Conservation (phyloP, 2,888 invertebrate species). For the Drosophila putrida region DNA sequence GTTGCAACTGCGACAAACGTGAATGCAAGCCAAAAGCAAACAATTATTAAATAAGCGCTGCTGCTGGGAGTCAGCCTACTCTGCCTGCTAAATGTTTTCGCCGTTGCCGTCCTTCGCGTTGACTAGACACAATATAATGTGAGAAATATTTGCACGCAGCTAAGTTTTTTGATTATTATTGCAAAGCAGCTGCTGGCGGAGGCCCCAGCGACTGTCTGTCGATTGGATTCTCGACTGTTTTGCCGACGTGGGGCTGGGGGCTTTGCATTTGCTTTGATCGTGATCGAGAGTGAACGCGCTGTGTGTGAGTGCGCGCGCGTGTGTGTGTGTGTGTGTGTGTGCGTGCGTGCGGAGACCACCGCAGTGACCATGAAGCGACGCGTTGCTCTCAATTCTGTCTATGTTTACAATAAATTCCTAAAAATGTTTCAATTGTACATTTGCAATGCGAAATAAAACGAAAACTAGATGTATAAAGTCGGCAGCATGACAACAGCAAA, state of each 20-base stretch:
- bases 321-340: constrained; percentile 1
- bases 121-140: constrained; percentile 30
- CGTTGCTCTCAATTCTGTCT: constrained; percentile 64
- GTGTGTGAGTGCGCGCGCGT: constrained; percentile 6
- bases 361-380: constrained; percentile 71
- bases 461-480: constrained; percentile 11
- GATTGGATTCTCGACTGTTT: constrained; percentile 14
- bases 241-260: constrained; percentile 45
- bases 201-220: constrained; percentile 16
- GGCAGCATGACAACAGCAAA: constrained; percentile 33
- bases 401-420: constrained; percentile 71
- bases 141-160: constrained; percentile 39
- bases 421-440: constrained; percentile 54
- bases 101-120: constrained; percentile 34
- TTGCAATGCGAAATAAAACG: constrained; percentile 43
- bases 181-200: constrained; percentile 47
- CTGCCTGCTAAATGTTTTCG: constrained; percentile 21
- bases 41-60: constrained; percentile 74
- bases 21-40: constrained; percentile 65
- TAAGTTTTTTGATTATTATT: constrained; percentile 43
- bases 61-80: constrained; percentile 24
- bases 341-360: constrained; percentile 61
- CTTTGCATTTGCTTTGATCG: constrained; percentile 48
- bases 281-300: constrained; percentile 32
- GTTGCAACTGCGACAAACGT: constrained; percentile 46